Evolutionary conservation across 2,797 vertebrate genomes (phyloP).

Genomic region (Gorsachius magnificus): DNA sequence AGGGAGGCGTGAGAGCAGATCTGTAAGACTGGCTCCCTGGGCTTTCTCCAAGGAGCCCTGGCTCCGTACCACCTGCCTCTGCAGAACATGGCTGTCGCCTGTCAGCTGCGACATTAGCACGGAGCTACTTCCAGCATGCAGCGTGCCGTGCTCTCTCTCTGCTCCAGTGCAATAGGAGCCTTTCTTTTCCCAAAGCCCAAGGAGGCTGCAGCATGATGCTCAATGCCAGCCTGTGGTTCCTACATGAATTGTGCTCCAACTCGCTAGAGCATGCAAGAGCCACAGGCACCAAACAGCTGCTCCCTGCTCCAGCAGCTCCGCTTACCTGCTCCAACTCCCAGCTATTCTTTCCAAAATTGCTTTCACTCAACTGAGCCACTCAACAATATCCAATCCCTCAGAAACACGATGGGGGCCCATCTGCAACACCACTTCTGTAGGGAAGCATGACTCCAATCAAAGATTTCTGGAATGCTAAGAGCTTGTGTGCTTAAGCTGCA

Average conservation of each 20-base stretch:
- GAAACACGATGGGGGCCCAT: fast-evolving
- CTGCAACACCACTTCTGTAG: background rate
- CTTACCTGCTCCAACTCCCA: background rate
- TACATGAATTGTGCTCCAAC: background rate
- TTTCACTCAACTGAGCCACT: background rate
- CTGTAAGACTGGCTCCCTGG: background rate
- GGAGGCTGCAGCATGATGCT: background rate
- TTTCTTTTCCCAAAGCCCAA: background rate
- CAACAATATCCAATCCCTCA: background rate
- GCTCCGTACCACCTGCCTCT: background rate
- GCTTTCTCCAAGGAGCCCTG: background rate
- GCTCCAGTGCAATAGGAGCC: background rate
- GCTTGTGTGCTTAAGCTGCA: background rate
- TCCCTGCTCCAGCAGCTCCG: background rate
- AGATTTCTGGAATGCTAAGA: background rate
- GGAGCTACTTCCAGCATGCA: background rate
- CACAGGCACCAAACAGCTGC: background rate
- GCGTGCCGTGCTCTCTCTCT: background rate
- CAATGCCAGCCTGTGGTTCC: background rate
- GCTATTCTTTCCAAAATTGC: background rate
- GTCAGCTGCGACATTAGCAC: background rate
- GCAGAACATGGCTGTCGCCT: background rate
- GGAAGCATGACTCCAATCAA: background rate
- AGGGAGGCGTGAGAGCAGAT: background rate
- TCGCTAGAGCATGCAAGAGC: background rate